Conservation (phyloP, 2,113 vertebrate genomes). For the Gavia stellata region DNA sequence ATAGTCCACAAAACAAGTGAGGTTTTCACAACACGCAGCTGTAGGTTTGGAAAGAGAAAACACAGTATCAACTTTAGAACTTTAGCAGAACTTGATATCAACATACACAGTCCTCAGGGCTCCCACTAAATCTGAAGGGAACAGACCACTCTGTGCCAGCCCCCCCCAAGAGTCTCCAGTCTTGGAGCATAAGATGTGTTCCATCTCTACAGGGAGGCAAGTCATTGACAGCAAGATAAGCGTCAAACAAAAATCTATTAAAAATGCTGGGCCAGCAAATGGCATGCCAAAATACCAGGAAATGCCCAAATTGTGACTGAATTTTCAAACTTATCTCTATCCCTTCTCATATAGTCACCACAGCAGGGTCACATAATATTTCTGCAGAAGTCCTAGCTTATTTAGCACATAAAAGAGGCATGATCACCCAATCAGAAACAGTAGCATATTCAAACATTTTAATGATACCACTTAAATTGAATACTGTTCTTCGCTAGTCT, state of each 20-base stretch:
- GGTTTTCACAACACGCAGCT: conserved; percentile 51
- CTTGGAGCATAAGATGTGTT: neutral
- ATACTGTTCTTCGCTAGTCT: neutral
- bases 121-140: neutral
- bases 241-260: neutral
- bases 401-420: neutral
- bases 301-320: neutral
- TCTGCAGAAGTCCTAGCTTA: neutral
- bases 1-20: conserved; percentile 74
- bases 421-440: neutral
- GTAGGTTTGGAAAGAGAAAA: conserved; percentile 14
- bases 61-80: neutral
- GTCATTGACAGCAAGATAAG: neutral
- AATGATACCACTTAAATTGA: neutral
- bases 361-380: neutral
- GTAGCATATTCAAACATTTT: neutral
- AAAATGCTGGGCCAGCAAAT: neutral
- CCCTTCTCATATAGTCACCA: neutral
- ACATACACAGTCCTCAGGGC: neutral
- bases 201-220: neutral
- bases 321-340: neutral
- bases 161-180: neutral
- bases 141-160: neutral
- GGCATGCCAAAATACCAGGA: neutral
- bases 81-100: neutral